These are phyloP conservation scores for Tipula lateralis DNA, from an alignment of 2,888 invertebrate species.

Conservation along the genomic window DNA sequence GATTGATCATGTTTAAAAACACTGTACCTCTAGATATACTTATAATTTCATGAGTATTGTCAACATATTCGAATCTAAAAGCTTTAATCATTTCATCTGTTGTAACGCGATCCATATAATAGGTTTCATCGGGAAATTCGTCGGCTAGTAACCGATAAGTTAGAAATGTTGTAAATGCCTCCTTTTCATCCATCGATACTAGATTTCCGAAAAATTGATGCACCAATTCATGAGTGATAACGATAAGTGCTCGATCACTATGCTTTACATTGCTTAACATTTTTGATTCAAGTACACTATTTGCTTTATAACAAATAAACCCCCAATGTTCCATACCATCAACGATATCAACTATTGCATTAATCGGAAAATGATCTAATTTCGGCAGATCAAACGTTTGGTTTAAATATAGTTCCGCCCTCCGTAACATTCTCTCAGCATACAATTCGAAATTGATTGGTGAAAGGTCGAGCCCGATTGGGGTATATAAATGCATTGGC, in stretches of 20 bases:
- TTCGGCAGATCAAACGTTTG: constrained; percentile 72
- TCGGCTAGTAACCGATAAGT: not conserved
- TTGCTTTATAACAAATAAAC: constrained; percentile 52
- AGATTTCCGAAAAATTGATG: constrained; percentile 25
- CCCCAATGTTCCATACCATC: constrained; percentile 98
- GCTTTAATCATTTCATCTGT: not conserved
- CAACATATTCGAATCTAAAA: not conserved
- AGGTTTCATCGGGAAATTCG: not conserved
- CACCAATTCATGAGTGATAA: not conserved
- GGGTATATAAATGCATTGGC: not conserved
- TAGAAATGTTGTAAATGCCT: not conserved
- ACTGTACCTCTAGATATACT: not conserved
- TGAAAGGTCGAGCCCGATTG: too few relatives aligned
- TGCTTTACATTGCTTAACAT: not conserved
- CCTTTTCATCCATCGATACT: not conserved
- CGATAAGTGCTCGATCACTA: not conserved
- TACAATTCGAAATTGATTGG: constrained; percentile 63
- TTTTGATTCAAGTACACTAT: not conserved
- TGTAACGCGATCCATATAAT: not conserved
- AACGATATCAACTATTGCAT: too few relatives aligned
- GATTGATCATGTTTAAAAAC: not conserved
- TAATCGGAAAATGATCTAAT: constrained; percentile 80
- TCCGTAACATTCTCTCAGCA: constrained; percentile 64
- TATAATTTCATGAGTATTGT: not conserved
- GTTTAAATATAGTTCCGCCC: constrained; percentile 66